These are phyloP conservation scores for Cybosia mesomella DNA, from an alignment of 2,888 invertebrate species.

Conservation along the genomic window DNA sequence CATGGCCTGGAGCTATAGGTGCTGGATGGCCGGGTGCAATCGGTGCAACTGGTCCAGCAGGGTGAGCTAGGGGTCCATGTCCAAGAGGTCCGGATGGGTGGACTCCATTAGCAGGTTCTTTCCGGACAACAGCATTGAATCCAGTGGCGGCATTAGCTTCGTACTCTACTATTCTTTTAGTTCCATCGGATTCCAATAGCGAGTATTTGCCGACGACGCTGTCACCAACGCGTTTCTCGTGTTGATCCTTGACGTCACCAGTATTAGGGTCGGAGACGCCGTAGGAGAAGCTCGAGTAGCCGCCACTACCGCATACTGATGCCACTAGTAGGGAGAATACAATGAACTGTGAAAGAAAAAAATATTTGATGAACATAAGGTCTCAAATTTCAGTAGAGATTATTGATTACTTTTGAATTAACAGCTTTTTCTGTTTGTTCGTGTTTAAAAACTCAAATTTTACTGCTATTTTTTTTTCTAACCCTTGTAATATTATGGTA, in stretches of 20 bases:
- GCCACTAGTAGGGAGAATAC: constrained; percentile 64
- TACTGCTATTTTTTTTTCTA: background rate
- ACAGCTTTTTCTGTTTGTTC: background rate
- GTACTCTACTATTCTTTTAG: constrained; percentile 87
- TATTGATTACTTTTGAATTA: background rate
- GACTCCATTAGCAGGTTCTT: constrained; percentile 64
- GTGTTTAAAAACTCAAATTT: too few relatives aligned
- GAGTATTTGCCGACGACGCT: constrained; percentile 84
- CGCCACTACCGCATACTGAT: constrained; percentile 61
- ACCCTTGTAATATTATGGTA: background rate
- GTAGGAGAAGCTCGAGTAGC: constrained; percentile 72
- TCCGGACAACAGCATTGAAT: constrained; percentile 72
- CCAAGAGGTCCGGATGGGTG: constrained; percentile 45
- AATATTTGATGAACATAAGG: background rate
- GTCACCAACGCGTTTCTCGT: constrained; percentile 87
- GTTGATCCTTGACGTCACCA: constrained; percentile 79
- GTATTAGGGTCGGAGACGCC: constrained; percentile 75
- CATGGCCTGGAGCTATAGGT: constrained; percentile 17
- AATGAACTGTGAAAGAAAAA: constrained; percentile 69
- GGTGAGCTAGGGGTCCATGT: constrained; percentile 47
- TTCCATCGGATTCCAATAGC: constrained; percentile 86
- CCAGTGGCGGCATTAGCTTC: constrained; percentile 69
- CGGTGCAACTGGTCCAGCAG: constrained; percentile 24
- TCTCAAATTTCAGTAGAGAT: background rate
- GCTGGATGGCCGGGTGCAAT: constrained; percentile 16